phyloP scores from a whole-genome alignment of 2,888 invertebrate species.

The Erebia ligea region DNA sequence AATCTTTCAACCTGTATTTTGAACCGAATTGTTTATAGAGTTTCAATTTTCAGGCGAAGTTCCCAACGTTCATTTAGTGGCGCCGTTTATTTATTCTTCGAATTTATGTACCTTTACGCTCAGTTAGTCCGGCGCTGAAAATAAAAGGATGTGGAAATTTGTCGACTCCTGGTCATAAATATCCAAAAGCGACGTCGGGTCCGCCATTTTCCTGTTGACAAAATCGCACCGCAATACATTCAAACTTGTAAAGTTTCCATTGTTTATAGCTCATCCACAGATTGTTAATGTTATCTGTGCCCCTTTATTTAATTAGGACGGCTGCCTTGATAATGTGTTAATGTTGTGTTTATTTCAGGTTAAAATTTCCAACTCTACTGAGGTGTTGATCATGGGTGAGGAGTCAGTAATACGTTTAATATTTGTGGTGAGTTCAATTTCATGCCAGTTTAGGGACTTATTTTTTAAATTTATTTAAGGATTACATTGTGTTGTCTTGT shows the following conservation, averaged over 20 bases:
- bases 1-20: conserved; percentile 13
- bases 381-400: neutral
- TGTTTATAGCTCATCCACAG: conserved; percentile 64
- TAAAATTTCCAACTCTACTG: neutral
- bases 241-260: conserved; percentile 76
- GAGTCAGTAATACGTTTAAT: too few species aligned
- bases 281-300: conserved; percentile 50
- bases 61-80: conserved; percentile 44
- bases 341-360: neutral
- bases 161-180: conserved; percentile 75
- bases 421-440: neutral
- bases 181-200: conserved; percentile 70
- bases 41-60: conserved; percentile 42
- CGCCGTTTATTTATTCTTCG: conserved; percentile 57
- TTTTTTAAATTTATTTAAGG: neutral
- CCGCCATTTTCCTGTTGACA: conserved; percentile 82
- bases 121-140: conserved; percentile 64
- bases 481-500: conserved; percentile 18
- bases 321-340: neutral
- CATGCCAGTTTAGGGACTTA: neutral
- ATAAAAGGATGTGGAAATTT: conserved; percentile 76
- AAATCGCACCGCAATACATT: conserved; percentile 77
- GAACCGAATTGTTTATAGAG: conserved; percentile 32
- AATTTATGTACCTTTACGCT: conserved; percentile 68
- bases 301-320: conserved; percentile 24